Percentiles rank a stretch among this genome's conserved stretches.
These are phyloP conservation scores for Pandemis heparana DNA, from an alignment of 2,888 invertebrate species.

Conservation along the genomic window DNA sequence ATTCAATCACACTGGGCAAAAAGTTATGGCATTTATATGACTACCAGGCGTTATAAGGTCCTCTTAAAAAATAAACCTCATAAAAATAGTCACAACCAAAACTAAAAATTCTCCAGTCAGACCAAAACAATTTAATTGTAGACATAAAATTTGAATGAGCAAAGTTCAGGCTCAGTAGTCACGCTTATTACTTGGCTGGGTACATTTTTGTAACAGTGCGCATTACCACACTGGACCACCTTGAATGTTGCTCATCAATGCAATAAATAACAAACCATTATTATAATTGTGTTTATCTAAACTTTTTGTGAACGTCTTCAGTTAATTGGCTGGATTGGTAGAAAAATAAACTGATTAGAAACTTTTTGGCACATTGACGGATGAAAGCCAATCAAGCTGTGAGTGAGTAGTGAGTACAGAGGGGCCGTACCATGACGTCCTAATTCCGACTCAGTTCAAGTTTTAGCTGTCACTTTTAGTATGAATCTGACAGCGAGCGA, in stretches of 20 bases:
- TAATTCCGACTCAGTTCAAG: too few species aligned
- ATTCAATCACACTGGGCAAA: too few species aligned
- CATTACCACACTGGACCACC: conserved; percentile 14
- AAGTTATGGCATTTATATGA: too few species aligned
- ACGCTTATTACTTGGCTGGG: conserved; percentile 1
- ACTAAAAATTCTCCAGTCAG: background rate
- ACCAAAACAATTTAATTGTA: background rate
- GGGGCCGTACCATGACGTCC: too few species aligned
- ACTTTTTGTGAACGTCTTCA: conserved; percentile 9
- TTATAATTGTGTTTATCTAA: conserved; percentile 1
- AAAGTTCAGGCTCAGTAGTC: background rate
- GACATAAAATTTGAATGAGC: background rate
- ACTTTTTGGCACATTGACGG: background rate
- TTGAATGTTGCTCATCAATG: conserved; percentile 16
- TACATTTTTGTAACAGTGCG: conserved; percentile 5
- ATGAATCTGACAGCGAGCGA: too few species aligned
- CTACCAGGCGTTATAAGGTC: too few species aligned
- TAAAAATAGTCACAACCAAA: background rate
- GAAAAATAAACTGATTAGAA: conserved; percentile 1
- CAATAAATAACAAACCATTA: conserved; percentile 8
- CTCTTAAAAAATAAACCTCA: too few species aligned
- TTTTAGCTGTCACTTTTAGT: too few species aligned
- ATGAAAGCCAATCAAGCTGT: too few species aligned
- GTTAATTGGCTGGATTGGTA: conserved; percentile 27
- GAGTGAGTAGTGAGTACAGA: too few species aligned